Evolutionary conservation across 1,140 invertebrate genomes (phyloP).

Genomic region (Zaprionus camerounensis): DNA sequence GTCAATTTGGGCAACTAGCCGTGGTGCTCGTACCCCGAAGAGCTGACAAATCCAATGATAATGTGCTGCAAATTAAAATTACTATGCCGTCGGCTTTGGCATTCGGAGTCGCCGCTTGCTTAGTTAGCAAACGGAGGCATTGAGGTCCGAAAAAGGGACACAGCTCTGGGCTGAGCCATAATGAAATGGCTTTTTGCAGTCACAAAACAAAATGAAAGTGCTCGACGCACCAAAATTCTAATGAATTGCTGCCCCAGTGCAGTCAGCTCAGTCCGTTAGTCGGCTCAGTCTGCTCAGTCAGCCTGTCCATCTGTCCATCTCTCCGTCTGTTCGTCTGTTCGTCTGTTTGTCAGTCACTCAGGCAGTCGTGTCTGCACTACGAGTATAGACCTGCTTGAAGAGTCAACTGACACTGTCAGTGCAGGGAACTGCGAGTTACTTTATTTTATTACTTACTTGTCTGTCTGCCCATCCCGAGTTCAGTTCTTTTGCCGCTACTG

Average conservation of each 20-base stretch:
- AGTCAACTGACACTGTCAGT: slow-evolving; percentile 3
- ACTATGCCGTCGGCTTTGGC: slow-evolving; percentile 55
- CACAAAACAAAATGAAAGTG: slow-evolving; percentile 55
- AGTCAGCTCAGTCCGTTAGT: background rate
- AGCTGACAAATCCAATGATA: slow-evolving; percentile 65
- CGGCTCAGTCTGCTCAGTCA: background rate
- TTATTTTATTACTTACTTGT: slow-evolving; percentile 80
- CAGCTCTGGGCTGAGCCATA: slow-evolving; percentile 33
- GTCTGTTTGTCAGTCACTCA: background rate
- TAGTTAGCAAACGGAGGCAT: slow-evolving; percentile 33
- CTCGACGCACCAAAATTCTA: slow-evolving; percentile 60
- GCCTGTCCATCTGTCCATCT: background rate
- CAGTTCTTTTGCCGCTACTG: slow-evolving; percentile 34
- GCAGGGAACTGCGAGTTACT: slow-evolving; percentile 52
- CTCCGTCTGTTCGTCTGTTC: background rate
- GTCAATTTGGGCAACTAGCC: slow-evolving; percentile 54
- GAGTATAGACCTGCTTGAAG: background rate
- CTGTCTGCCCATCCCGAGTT: slow-evolving; percentile 43
- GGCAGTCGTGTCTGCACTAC: background rate
- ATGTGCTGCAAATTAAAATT: slow-evolving; percentile 78
- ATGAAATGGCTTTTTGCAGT: slow-evolving; percentile 68
- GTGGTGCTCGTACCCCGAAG: slow-evolving; percentile 27
- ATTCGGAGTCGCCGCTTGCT: slow-evolving; percentile 49
- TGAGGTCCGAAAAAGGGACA: slow-evolving; percentile 24
- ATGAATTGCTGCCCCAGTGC: slow-evolving; percentile 51